A percentile compares a stretch with the other conserved stretches of the same genome.
These are phyloP conservation scores for Gobiocypris rarus DNA, from an alignment of 2,113 vertebrate species.

Conservation along the genomic window DNA sequence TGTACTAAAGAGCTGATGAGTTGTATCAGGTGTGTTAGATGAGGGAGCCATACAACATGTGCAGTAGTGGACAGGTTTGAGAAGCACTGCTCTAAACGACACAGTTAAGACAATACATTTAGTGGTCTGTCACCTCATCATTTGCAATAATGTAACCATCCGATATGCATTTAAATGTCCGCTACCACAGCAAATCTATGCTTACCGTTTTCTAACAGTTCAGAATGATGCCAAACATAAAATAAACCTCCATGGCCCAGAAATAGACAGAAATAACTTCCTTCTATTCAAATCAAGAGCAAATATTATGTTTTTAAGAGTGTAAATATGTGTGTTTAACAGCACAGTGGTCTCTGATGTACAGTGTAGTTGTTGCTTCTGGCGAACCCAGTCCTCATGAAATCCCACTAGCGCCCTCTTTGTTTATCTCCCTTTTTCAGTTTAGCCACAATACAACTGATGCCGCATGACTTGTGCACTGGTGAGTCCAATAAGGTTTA, in stretches of 20 bases:
- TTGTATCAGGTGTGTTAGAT: no score
- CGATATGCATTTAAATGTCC: neutral
- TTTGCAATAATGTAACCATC: neutral
- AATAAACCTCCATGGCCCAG: neutral
- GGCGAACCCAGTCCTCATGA: neutral
- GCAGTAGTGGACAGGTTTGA: no score
- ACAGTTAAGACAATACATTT: neutral
- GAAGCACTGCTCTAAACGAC: neutral
- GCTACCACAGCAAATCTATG: neutral
- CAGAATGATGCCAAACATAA: neutral
- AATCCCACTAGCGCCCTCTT: neutral
- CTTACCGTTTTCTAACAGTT: neutral
- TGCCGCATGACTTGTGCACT: neutral
- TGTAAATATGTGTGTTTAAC: neutral
- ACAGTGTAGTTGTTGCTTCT: neutral
- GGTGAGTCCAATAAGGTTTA: neutral
- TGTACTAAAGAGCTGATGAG: no score
- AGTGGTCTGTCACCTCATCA: neutral
- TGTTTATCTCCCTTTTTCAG: slow-evolving; percentile 9
- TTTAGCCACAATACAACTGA: no score
- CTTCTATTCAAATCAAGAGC: neutral
- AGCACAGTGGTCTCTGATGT: slow-evolving; percentile 5
- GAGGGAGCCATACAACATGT: no score
- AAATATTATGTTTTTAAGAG: neutral
- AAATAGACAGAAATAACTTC: no score